These are phyloP conservation scores for Phaenicophaeus curvirostris DNA, from an alignment of 2,797 vertebrate genomes.

Conservation along the genomic window DNA sequence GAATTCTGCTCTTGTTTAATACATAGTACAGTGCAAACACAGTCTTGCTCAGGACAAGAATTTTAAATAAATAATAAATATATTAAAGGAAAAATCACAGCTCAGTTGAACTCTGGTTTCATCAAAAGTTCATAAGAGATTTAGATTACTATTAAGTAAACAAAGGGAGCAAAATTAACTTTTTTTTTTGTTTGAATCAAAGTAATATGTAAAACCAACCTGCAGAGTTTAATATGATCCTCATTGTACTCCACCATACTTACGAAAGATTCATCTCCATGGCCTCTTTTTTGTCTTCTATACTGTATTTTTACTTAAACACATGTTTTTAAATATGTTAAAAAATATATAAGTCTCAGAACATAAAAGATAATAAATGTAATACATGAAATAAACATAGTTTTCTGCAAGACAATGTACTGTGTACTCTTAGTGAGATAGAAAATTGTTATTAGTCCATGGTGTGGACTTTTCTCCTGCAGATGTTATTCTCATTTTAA, in stretches of 20 bases:
- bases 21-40: neutral
- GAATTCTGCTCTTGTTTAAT: neutral
- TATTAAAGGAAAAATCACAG: neutral
- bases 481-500: neutral
- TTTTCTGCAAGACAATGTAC: neutral
- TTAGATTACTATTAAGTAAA: neutral
- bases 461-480: neutral
- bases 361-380: neutral
- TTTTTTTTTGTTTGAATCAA: neutral
- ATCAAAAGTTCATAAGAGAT: neutral
- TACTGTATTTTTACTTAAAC: neutral
- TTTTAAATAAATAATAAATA: neutral
- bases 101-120: neutral
- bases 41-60: neutral
- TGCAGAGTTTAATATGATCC: neutral
- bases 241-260: neutral
- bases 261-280: neutral
- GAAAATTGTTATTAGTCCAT: neutral
- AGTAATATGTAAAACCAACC: neutral
- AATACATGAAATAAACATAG: neutral
- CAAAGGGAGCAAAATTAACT: neutral
- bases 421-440: neutral
- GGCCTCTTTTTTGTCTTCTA: neutral
- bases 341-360: neutral
- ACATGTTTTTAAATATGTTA: neutral